These are phyloP conservation scores for Hippopotamyrus pictus DNA, from an alignment of 2,797 vertebrate genomes.

Conservation along the genomic window DNA sequence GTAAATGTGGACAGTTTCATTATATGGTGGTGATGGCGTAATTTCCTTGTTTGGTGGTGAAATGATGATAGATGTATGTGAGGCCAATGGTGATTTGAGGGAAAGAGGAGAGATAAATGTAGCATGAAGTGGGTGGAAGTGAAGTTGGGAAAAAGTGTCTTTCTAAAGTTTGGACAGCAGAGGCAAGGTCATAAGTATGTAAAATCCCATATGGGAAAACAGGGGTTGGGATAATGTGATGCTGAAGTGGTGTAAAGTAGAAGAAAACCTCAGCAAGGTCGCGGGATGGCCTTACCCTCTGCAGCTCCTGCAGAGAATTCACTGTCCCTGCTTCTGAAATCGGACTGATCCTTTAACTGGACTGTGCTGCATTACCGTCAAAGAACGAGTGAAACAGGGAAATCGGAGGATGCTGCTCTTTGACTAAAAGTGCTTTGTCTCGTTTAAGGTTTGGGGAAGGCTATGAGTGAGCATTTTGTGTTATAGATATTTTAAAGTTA, in stretches of 20 bases:
- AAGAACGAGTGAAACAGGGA: background rate
- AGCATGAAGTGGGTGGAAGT: background rate
- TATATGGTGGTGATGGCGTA: background rate
- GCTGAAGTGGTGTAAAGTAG: background rate
- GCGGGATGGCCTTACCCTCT: background rate
- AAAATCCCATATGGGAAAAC: background rate
- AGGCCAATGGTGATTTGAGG: background rate
- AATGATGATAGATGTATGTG: background rate
- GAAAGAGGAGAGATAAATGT: background rate
- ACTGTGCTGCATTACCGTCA: background rate
- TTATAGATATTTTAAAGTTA: slow-evolving; percentile 55
- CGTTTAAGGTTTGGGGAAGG: slow-evolving; percentile 53
- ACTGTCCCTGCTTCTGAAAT: background rate
- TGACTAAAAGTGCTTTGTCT: slow-evolving; percentile 45
- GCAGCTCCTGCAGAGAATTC: background rate
- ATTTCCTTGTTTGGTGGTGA: background rate
- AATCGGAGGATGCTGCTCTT: background rate
- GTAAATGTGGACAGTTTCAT: background rate
- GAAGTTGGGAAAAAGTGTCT: background rate
- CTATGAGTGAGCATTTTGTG: slow-evolving; percentile 38
- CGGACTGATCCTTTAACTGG: background rate
- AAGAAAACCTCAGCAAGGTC: background rate
- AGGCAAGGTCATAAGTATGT: background rate
- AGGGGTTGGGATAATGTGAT: background rate
- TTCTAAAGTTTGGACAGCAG: background rate